Conservation (phyloP, 64 coral and sea anemone genomes). For the Stylophora pistillata region DNA sequence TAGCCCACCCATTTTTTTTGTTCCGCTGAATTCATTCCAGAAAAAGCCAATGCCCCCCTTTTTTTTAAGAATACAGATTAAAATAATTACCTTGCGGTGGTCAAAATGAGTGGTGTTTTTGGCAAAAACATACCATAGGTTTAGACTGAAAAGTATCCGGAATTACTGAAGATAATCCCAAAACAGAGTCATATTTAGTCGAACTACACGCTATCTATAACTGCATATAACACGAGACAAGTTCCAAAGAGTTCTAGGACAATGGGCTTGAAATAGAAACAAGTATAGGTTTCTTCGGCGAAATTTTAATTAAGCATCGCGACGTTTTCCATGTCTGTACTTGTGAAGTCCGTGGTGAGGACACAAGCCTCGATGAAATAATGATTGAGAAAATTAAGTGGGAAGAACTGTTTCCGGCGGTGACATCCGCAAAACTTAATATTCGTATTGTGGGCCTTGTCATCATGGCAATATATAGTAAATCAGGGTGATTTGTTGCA, state of each 20-base stretch:
- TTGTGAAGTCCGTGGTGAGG: background rate
- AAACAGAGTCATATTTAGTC: background rate
- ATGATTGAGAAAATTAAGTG: slow-evolving; percentile 7
- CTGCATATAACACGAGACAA: background rate
- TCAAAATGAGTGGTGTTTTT: background rate
- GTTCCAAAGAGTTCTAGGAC: background rate
- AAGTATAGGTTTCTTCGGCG: background rate
- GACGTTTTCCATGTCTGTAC: background rate
- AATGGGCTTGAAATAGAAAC: background rate
- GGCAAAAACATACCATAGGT: background rate
- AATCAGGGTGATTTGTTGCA: background rate
- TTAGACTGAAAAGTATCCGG: background rate
- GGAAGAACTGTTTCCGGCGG: background rate
- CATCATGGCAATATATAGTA: slow-evolving; percentile 7
- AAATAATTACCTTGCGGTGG: too few relatives aligned
- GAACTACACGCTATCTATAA: background rate
- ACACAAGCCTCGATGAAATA: background rate
- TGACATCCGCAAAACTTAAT: background rate
- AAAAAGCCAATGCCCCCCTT: background rate
- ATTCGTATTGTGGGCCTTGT: background rate
- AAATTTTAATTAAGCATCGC: background rate
- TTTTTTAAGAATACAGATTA: too few relatives aligned
- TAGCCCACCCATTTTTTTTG: background rate
- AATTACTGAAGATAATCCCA: background rate
- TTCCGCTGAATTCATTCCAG: background rate